A percentile compares a stretch with the other conserved stretches of the same genome.
Conservation (phyloP, 92 coral and sea anemone genomes). For the Umimayanthus kanabou region DNA sequence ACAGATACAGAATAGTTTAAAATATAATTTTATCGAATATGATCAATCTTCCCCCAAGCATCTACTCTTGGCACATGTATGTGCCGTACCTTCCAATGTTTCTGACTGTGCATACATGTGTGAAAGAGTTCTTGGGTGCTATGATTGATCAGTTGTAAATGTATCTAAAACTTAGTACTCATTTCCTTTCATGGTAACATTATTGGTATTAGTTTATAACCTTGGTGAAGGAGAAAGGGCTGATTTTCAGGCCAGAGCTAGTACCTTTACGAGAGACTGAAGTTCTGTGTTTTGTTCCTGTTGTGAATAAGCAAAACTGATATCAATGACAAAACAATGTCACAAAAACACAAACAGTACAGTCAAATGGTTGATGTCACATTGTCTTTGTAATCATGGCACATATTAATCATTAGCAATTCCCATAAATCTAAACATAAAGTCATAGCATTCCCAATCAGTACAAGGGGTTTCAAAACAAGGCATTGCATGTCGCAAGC, state of each 20-base stretch:
- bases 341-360: background rate
- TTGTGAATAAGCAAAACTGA: constrained; percentile 19
- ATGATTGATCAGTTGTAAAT: too few relatives aligned
- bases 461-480: too few relatives aligned
- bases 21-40: too few relatives aligned
- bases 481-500: too few relatives aligned
- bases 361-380: background rate
- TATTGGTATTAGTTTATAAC: background rate
- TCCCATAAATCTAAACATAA: too few relatives aligned
- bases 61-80: too few relatives aligned
- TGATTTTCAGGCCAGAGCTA: constrained; percentile 1
- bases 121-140: too few relatives aligned
- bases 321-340: constrained; percentile 8
- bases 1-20: too few relatives aligned
- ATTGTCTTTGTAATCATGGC: background rate
- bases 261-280: constrained; percentile 35
- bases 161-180: background rate
- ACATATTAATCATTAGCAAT: background rate
- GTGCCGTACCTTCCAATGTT: too few relatives aligned
- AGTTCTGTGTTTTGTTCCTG: constrained; percentile 34
- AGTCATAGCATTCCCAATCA: too few relatives aligned
- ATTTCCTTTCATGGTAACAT: background rate
- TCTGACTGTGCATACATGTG: too few relatives aligned
- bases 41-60: too few relatives aligned
- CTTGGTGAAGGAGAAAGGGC: constrained; percentile 7